Evolutionary conservation across 2,888 invertebrate species (phyloP).

Genomic region (Apoderus coryli): DNA sequence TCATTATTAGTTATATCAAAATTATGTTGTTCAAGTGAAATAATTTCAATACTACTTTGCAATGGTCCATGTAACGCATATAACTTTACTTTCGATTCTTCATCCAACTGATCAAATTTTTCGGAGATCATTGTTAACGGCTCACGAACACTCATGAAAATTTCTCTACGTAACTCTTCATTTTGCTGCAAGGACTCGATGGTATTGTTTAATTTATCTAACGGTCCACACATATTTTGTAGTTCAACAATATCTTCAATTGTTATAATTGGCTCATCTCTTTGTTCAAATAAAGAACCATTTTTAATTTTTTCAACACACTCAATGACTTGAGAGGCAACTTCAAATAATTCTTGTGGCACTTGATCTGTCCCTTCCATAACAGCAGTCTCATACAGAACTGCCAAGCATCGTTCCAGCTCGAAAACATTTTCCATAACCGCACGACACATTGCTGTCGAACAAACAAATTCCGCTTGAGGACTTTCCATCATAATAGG

Average conservation of each 20-base stretch:
- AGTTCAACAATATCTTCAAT: slow-evolving; percentile 24
- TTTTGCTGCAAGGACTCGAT: slow-evolving; percentile 22
- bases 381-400: slow-evolving; percentile 22
- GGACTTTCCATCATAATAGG: slow-evolving; percentile 22
- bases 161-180: slow-evolving; percentile 20
- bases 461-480: slow-evolving; percentile 15
- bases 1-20: slow-evolving; percentile 22
- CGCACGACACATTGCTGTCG: slow-evolving; percentile 16
- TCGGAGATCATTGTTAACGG: slow-evolving; percentile 25
- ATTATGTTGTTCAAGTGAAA: slow-evolving; percentile 25
- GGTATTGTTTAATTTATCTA: slow-evolving; percentile 23
- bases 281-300: slow-evolving; percentile 19
- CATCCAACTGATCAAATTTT: slow-evolving; percentile 21
- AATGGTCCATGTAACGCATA: slow-evolving; percentile 22
- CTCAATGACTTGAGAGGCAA: slow-evolving; percentile 26
- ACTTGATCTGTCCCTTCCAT: slow-evolving; percentile 22
- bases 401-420: slow-evolving; percentile 24
- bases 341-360: slow-evolving; percentile 23
- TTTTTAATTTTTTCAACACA: slow-evolving; percentile 26
- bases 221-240: slow-evolving; percentile 22
- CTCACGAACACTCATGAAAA: slow-evolving; percentile 20
- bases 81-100: slow-evolving; percentile 20
- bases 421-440: slow-evolving; percentile 24
- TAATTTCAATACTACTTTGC: slow-evolving; percentile 27
- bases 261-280: slow-evolving; percentile 19